Conservation (phyloP, 2,797 vertebrate genomes). For the Numenius phaeopus region DNA sequence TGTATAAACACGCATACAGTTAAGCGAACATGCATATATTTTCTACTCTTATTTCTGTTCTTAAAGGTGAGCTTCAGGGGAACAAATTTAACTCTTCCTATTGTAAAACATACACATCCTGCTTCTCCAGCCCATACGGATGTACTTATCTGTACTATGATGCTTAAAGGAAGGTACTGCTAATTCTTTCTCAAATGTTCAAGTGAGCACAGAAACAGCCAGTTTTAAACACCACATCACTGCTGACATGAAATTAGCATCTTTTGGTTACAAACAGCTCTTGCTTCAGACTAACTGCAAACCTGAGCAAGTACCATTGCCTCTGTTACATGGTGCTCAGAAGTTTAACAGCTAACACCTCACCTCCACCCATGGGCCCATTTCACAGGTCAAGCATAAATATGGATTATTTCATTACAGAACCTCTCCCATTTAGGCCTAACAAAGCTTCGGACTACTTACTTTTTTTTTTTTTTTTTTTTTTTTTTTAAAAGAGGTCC, state of each 20-base stretch:
- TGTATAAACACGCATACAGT: constrained; percentile 12
- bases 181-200: neutral
- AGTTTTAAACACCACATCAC: neutral
- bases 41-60: neutral
- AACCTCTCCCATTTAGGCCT: neutral
- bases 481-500: neutral
- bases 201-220: neutral
- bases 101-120: neutral
- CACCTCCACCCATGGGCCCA: neutral
- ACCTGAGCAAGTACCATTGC: neutral
- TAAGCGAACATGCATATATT: neutral
- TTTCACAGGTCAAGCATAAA: neutral
- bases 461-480: no score
- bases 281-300: neutral
- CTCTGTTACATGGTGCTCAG: fast-evolving
- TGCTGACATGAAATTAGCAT: neutral
- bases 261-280: neutral
- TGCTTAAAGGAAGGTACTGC: neutral
- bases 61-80: neutral
- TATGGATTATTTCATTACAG: neutral
- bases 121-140: neutral
- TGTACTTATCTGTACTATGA: fast-evolving
- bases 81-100: neutral
- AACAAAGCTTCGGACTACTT: neutral
- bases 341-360: neutral